phyloP scores from a whole-genome alignment of 2,113 vertebrate genomes.

The Sapajus apella region DNA sequence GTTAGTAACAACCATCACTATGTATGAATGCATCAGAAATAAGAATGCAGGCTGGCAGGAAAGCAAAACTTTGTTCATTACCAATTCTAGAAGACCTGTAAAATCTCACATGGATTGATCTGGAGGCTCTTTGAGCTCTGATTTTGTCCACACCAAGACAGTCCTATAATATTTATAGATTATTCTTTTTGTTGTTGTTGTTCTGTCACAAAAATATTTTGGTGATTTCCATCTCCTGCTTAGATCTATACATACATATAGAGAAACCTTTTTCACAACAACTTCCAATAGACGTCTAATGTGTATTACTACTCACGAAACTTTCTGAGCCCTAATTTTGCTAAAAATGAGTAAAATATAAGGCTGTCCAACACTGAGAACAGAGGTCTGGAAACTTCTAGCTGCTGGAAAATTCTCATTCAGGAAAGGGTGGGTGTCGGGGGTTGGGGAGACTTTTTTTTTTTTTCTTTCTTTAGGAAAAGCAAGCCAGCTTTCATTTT shows the following conservation, averaged over 20 bases:
- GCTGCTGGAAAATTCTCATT: conserved; percentile 61
- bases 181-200: not conserved
- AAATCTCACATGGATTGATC: not conserved
- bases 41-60: not conserved
- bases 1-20: not conserved
- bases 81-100: not conserved
- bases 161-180: not conserved
- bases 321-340: not conserved
- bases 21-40: not conserved
- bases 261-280: not conserved
- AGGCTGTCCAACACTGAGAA: conserved; percentile 32
- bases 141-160: not conserved
- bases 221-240: not conserved
- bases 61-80: not conserved
- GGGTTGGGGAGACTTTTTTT: not conserved
- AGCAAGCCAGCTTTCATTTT: conserved; percentile 41
- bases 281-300: conserved; percentile 41
- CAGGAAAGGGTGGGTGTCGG: not conserved
- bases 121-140: not conserved
- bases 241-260: not conserved
- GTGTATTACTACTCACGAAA: not conserved
- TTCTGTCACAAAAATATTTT: not conserved
- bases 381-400: conserved; percentile 36
- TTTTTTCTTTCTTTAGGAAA: conserved; percentile 2
- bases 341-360: not conserved